Evolutionary conservation across 2,797 vertebrate species (phyloP), one percentile per base, ranked within the genome.

Genomic region (Apogon talboti): DNA sequence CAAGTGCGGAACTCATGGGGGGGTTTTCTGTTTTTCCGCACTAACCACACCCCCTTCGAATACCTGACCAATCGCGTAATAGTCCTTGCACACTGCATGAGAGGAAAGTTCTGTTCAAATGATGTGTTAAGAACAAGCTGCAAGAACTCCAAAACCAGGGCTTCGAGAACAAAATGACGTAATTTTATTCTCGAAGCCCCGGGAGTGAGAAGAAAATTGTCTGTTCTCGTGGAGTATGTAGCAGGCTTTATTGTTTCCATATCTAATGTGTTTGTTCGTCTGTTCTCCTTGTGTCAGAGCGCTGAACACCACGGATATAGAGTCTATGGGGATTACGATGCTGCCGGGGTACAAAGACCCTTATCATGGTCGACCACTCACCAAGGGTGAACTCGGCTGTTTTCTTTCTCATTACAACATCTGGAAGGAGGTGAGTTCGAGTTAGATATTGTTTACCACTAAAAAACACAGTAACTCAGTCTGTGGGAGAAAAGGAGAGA

Each of bases 371-470:
- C 93, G 96, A 18, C 94, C 96, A 2, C 94, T 98, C 54, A 97
- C 96, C 45, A 96, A 94, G 73, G 96, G 96, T 7, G 96, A 98
- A 82, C 89, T 98, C 76, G 96, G 96, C n/a, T 98, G 96, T 87
- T 98, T 98, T 83, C 95, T 98, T 47, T 98, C 96, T 76, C 96
- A 98, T 89, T 95, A 96, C 81, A 94, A 93, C 74, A 90, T 97
- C 90, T 98, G 96, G 96, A 94, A 95, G 81, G 95, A 98, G 95
- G 96, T 91, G 73, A 87, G 84, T 53, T 5, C 2, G 6, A 2
- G 33, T 42, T 11, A 55, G 57, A 81, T 81, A 72, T 78, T 35
- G 8, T 54, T 54, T 61, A 74, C 10, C 40, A 37, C 60, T 58
- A 52, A 38, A 64, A 52, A 42, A 72, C 72, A 53, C 43, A 45